A percentile compares a stretch with the other conserved stretches of the same genome.
Evolutionary conservation across 2,888 invertebrate genomes (phyloP).

Genomic region (Perizoma affinitatum): DNA sequence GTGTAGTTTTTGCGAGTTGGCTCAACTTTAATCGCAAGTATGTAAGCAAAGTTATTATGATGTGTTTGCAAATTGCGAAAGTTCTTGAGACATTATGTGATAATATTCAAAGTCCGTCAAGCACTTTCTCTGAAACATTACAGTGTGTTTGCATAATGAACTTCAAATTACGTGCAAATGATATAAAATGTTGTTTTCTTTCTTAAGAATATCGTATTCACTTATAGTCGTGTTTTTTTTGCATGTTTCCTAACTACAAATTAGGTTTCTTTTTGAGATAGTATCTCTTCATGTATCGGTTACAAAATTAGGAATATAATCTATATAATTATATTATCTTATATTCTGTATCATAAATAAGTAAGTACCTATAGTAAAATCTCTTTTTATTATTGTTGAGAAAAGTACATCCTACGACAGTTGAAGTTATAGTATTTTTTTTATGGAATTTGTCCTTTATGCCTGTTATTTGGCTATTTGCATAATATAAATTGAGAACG

Average conservation of each 20-base stretch:
- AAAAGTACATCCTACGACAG: no score
- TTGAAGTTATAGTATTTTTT: no score
- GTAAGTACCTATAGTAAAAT: no score
- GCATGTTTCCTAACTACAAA: slow-evolving; percentile 18
- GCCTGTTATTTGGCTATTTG: no score
- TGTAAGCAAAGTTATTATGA: slow-evolving; percentile 23
- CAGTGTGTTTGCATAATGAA: slow-evolving; percentile 39
- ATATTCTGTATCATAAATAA: no score
- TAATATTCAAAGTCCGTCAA: slow-evolving; percentile 48
- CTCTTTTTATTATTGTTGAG: no score
- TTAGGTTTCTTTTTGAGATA: slow-evolving; percentile 1
- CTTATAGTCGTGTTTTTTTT: slow-evolving; percentile 8
- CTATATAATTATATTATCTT: no score
- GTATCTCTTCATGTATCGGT: not conserved
- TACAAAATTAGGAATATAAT: not conserved
- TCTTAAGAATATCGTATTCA: slow-evolving; percentile 9
- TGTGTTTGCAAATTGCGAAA: slow-evolving; percentile 33
- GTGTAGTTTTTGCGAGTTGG: not conserved
- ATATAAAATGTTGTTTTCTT: slow-evolving; percentile 19
- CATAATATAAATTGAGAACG: no score
- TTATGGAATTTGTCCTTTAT: no score
- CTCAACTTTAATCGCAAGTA: slow-evolving; percentile 17
- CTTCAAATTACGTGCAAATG: slow-evolving; percentile 27
- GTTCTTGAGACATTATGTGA: slow-evolving; percentile 38
- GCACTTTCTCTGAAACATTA: slow-evolving; percentile 44